These are phyloP conservation scores for Rhabdophis nuchalis DNA, from an alignment of 2,797 vertebrate species.

Conservation along the genomic window DNA sequence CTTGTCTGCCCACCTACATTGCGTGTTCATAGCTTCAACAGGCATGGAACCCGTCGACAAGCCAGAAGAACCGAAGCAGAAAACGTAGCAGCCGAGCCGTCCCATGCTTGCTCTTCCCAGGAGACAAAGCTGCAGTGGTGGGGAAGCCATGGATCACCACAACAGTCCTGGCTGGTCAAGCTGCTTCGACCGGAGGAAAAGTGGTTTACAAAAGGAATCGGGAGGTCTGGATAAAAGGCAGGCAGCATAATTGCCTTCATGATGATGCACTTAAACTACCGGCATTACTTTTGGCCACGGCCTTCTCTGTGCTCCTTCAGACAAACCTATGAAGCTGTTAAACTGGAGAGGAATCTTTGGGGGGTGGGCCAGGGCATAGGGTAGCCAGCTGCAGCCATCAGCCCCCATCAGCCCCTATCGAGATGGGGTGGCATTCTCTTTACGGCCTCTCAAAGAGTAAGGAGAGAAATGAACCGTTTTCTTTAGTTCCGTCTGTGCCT, in stretches of 20 bases:
- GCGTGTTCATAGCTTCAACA: constrained; percentile 48
- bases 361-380: not conserved
- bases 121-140: not conserved
- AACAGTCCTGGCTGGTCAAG: not conserved
- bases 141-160: not conserved
- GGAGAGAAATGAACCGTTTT: not conserved
- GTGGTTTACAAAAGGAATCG: not conserved
- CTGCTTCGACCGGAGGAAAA: not conserved
- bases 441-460: not conserved
- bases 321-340: not conserved
- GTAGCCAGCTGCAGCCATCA: not conserved
- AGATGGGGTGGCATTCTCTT: not conserved
- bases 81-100: not conserved
- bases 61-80: not conserved
- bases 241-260: not conserved
- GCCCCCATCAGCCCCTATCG: not conserved
- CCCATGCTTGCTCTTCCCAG: not conserved
- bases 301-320: not conserved
- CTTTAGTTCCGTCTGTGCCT: not conserved
- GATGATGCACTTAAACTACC: not conserved
- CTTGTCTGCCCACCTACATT: constrained; percentile 51
- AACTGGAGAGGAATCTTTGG: not conserved
- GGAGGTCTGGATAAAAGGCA: not conserved
- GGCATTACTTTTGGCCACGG: not conserved
- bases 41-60: not conserved